Percentiles rank a stretch among this genome's conserved stretches.
Conservation (phyloP, 2,113 vertebrate genomes). For the Callionymus lyra region DNA sequence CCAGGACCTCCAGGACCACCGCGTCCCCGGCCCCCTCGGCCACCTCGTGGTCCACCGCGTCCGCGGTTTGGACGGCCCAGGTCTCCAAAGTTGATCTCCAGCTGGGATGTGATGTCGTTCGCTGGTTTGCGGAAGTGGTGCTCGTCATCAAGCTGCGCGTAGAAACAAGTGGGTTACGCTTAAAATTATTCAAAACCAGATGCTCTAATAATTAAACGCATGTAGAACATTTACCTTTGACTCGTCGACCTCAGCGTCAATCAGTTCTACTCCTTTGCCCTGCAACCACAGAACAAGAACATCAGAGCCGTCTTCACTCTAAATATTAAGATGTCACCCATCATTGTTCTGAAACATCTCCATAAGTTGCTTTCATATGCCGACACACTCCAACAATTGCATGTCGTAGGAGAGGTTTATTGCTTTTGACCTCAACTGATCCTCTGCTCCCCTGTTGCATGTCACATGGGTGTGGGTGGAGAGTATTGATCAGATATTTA, state of each 20-base stretch:
- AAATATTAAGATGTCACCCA: background rate
- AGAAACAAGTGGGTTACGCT: background rate
- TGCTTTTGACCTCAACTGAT: too few species aligned
- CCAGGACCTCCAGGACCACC: constrained; percentile 24
- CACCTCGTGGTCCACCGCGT: constrained; percentile 84
- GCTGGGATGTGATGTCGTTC: constrained; percentile 95
- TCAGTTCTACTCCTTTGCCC: constrained; percentile 49
- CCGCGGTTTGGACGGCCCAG: constrained; percentile 89
- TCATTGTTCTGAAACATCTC: too few species aligned
- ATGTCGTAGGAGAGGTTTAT: too few species aligned
- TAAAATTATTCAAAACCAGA: background rate
- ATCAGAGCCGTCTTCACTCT: background rate
- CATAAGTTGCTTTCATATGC: too few species aligned
- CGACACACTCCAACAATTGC: too few species aligned
- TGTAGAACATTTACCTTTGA: constrained; percentile 34
- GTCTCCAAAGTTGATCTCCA: constrained; percentile 99
- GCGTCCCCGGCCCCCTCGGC: constrained; percentile 57
- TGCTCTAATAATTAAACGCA: too few species aligned
- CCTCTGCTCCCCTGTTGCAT: too few species aligned
- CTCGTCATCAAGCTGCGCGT: constrained; percentile 75
- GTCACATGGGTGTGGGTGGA: too few species aligned
- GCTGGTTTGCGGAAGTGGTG: constrained; percentile 95
- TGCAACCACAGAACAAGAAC: constrained; percentile 10
- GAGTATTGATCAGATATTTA: too few species aligned
- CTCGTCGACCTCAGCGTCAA: constrained; percentile 45